Evolutionary conservation across 2,888 invertebrate species (phyloP), one percentile per base, ranked within the genome.

Genomic region (Caenorhabditis japonica): DNA sequence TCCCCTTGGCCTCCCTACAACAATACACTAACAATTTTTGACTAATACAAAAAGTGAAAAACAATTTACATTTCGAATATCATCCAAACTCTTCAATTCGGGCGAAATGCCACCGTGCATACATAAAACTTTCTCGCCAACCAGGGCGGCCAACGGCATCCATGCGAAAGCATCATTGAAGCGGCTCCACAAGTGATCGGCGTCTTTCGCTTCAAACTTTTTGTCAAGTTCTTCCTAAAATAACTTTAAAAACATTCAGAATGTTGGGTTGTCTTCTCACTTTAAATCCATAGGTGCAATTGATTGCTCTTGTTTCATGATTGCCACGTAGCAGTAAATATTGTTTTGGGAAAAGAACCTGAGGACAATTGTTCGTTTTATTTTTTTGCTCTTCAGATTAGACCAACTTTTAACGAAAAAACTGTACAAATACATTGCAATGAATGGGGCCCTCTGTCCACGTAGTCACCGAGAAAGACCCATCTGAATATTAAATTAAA

Each of bases 261-360:
- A 30, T 30, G 30, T 30, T 5, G 30, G 10, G 5, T 30, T 30
- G 30, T 10, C 30, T 30, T 30, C 10, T 7, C 10, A 30, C 52
- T 13, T 47, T 52, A 49, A 79, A 77, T 17, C 79, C 79, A 39
- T 79, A 79, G 4, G 62, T 75, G 47, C 39, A 58, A 47, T 79
- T 79, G 64, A 79, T 75, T 19, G 60, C 41, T 17, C 60, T 46
- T 0, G 68, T 75, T 43, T 77, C 77, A 36, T 77, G 77, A 60
- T 77, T 77, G 19, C 77, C 77, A 39, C 77, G 74, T 1, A 77
- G 60, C n/a, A 77, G 30, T 3, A 59, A 27, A 33, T 69, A 77
- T 15, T 49, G 46, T 0, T 5, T 15, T 0, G 73, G 73, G 33
- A 62, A 73, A n/a, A 51, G 19, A 19, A 70, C 39, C 55, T 58